Evolutionary conservation across 2,113 vertebrate species (phyloP).

Genomic region (Chaetorhynchus papuensis): DNA sequence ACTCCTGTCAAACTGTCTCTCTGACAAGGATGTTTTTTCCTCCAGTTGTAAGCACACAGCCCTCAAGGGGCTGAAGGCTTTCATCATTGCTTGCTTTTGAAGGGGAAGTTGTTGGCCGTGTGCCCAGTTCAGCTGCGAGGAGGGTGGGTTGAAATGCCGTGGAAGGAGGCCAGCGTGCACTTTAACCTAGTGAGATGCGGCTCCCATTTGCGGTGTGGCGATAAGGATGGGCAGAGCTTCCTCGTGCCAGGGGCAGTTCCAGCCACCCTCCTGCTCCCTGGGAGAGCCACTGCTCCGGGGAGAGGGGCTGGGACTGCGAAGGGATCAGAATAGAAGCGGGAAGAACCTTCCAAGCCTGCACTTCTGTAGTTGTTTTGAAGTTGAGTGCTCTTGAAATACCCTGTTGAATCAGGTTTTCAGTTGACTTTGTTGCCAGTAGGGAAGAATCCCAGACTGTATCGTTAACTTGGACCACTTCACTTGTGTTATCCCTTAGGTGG

Average conservation of each 20-base stretch:
- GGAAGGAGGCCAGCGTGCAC: conserved; percentile 70
- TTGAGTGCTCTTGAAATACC: not conserved
- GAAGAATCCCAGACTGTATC: not conserved
- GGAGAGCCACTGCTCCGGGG: not conserved
- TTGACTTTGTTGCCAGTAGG: not conserved
- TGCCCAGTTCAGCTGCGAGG: conserved; percentile 42
- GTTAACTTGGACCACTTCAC: fast-evolving
- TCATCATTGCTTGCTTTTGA: conserved; percentile 73
- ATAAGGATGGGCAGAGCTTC: conserved; percentile 51
- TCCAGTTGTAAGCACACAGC: conserved; percentile 59
- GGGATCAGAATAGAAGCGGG: not conserved
- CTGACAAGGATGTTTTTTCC: conserved; percentile 81
- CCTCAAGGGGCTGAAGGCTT: conserved; percentile 66
- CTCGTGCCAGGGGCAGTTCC: not conserved
- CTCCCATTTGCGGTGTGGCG: conserved; percentile 2
- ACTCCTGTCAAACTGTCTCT: conserved; percentile 75
- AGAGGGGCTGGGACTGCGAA: not conserved
- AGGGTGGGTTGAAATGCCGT: conserved; percentile 45
- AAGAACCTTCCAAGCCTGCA: not conserved
- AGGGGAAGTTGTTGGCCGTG: conserved; percentile 75
- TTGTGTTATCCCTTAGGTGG: not conserved
- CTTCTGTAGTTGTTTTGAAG: not conserved
- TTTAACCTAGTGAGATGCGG: conserved; percentile 45
- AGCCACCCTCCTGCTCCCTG: not conserved
- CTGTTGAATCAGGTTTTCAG: not conserved